A percentile compares a stretch with the other conserved stretches of the same genome.
phyloP scores from a whole-genome alignment of 2,888 invertebrate species.

The Chesias legatella region DNA sequence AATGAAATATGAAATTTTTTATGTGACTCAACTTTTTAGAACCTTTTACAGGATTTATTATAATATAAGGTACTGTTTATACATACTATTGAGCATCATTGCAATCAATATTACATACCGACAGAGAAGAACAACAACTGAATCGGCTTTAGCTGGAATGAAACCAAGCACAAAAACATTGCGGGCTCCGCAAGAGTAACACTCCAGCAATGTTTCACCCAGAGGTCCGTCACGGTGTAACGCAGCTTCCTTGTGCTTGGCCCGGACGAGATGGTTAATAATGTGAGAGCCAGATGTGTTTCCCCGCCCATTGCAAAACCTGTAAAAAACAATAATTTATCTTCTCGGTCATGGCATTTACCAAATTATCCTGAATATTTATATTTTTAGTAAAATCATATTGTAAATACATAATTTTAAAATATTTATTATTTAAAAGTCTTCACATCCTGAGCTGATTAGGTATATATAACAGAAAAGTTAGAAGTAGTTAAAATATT shows the following conservation, averaged over 20 bases:
- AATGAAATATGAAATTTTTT: too few species aligned
- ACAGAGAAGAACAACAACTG: constrained; percentile 97
- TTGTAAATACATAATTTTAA: too few species aligned
- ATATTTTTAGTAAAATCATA: too few species aligned
- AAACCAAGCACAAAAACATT: constrained; percentile 99
- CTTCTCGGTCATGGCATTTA: too few species aligned
- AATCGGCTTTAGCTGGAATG: constrained; percentile 99
- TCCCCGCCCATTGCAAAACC: constrained; percentile 98
- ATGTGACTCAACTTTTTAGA: too few species aligned
- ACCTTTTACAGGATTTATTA: not conserved
- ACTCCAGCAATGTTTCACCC: constrained; percentile 98
- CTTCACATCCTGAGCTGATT: too few species aligned
- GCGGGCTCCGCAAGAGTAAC: constrained; percentile 98
- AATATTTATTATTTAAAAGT: too few species aligned
- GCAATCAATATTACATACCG: constrained; percentile 70
- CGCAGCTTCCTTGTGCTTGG: constrained; percentile 99
- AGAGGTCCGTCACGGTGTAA: constrained; percentile 98
- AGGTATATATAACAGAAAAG: too few species aligned
- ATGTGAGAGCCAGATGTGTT: constrained; percentile 99
- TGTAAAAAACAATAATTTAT: constrained; percentile 30
- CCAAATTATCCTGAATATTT: too few species aligned
- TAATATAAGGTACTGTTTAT: not conserved
- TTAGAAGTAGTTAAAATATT: too few species aligned
- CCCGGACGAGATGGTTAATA: constrained; percentile 98
- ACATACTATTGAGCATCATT: not conserved